phyloP scores from a whole-genome alignment of 2,888 invertebrate genomes.

The Ephialtes manifestator region DNA sequence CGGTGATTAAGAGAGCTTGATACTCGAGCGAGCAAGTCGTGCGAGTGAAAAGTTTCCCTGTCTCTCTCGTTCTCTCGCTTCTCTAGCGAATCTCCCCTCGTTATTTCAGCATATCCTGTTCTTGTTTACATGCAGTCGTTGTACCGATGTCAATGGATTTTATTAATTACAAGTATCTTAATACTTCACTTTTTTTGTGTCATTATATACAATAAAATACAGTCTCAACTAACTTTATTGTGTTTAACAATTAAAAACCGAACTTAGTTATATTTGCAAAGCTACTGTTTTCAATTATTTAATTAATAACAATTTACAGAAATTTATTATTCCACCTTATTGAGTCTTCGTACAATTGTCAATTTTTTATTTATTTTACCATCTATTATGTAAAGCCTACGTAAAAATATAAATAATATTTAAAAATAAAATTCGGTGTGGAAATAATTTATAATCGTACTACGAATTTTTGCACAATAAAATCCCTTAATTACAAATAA shows the following conservation, averaged over 20 bases:
- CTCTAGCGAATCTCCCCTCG: slow-evolving; percentile 26
- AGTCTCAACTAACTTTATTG: not conserved
- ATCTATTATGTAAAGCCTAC: no score
- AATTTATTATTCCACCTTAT: no score
- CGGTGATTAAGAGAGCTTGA: slow-evolving; percentile 68
- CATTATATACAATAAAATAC: not conserved
- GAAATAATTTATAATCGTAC: no score
- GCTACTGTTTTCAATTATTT: not conserved
- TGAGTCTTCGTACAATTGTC: no score
- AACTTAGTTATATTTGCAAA: not conserved
- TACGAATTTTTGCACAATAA: no score
- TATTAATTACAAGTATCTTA: slow-evolving; percentile 2
- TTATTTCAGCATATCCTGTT: slow-evolving; percentile 46
- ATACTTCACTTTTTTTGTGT: not conserved
- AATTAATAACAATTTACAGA: not conserved
- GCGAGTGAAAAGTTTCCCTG: slow-evolving; percentile 44
- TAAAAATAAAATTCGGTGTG: no score
- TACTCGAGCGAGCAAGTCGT: slow-evolving; percentile 64
- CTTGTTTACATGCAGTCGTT: slow-evolving; percentile 8
- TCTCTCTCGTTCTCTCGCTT: slow-evolving; percentile 18
- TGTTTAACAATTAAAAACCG: not conserved
- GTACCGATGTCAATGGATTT: not conserved
- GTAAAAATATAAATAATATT: no score
- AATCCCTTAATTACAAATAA: no score
- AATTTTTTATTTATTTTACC: no score